These are phyloP conservation scores for Diglossa cyanea DNA, from an alignment of 2,797 vertebrate genomes.

Conservation along the genomic window DNA sequence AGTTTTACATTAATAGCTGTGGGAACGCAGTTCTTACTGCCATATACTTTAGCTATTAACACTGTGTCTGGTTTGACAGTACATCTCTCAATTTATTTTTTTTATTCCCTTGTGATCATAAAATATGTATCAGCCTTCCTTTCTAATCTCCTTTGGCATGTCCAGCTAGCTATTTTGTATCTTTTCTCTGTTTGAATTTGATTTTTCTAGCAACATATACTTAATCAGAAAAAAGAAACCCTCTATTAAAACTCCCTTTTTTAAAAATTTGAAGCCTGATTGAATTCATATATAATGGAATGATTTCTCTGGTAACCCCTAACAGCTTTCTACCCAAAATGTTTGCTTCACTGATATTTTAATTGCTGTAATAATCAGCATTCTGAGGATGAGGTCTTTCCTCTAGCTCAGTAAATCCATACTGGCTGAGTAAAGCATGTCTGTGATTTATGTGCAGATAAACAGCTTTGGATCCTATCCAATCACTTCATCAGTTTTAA, in stretches of 20 bases:
- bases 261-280: not conserved
- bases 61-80: constrained; percentile 59
- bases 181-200: not conserved
- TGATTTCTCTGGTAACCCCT: constrained; percentile 26
- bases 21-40: constrained; percentile 56
- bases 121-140: constrained; percentile 44
- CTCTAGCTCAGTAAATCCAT: constrained; percentile 39
- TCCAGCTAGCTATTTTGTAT: constrained; percentile 42
- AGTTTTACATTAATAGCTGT: constrained; percentile 61
- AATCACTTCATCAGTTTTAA: constrained; percentile 70
- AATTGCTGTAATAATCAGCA: constrained; percentile 70
- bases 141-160: constrained; percentile 42
- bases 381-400: constrained; percentile 57
- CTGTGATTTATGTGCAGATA: constrained; percentile 71
- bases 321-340: constrained; percentile 47
- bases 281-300: constrained; percentile 32
- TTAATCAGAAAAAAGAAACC: not conserved
- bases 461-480: constrained; percentile 68
- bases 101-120: constrained; percentile 18
- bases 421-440: constrained; percentile 53
- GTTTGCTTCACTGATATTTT: constrained; percentile 62
- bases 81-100: constrained; percentile 46
- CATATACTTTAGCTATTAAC: constrained; percentile 60
- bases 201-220: not conserved
- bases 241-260: not conserved